Evolutionary conservation across 2,888 invertebrate species (phyloP).

Genomic region (Adela reaumurella): DNA sequence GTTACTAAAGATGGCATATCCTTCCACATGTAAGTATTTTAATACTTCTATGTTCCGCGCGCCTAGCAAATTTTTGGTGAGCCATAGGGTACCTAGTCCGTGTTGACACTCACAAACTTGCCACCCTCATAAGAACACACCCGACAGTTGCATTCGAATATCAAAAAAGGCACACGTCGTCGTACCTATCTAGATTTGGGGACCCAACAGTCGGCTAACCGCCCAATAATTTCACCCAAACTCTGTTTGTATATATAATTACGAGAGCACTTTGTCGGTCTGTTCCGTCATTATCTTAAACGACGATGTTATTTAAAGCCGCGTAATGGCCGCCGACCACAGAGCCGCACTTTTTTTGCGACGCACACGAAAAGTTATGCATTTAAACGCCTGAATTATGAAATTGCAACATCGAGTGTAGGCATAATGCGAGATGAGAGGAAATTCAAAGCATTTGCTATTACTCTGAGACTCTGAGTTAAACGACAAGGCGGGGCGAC

Average conservation of each 20-base stretch:
- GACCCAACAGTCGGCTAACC: too few species aligned
- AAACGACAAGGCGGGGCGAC: neutral
- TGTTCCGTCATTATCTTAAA: slow-evolving; percentile 54
- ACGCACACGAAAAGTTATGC: slow-evolving; percentile 53
- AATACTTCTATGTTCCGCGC: too few species aligned
- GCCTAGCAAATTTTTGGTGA: too few species aligned
- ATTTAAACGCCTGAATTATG: slow-evolving; percentile 56
- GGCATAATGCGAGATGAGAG: slow-evolving; percentile 23
- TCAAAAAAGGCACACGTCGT: too few species aligned
- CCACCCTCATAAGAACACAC: too few species aligned
- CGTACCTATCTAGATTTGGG: too few species aligned
- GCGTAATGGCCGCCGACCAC: slow-evolving; percentile 46
- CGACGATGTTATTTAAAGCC: slow-evolving; percentile 56
- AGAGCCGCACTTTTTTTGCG: slow-evolving; percentile 37
- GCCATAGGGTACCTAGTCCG: too few species aligned
- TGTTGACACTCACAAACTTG: too few species aligned
- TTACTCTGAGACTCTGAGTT: neutral
- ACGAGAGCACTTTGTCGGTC: slow-evolving; percentile 53
- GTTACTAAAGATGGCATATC: too few species aligned
- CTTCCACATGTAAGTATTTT: too few species aligned
- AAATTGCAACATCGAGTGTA: slow-evolving; percentile 53
- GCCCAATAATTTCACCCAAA: slow-evolving; percentile 40
- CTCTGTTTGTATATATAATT: slow-evolving; percentile 49
- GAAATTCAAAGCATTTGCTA: neutral
- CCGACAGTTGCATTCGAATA: too few species aligned